Percentiles rank a stretch among this genome's conserved stretches.
Evolutionary conservation across 2,888 invertebrate genomes (phyloP).

Genomic region (Parapristionchus giblindavisi): DNA sequence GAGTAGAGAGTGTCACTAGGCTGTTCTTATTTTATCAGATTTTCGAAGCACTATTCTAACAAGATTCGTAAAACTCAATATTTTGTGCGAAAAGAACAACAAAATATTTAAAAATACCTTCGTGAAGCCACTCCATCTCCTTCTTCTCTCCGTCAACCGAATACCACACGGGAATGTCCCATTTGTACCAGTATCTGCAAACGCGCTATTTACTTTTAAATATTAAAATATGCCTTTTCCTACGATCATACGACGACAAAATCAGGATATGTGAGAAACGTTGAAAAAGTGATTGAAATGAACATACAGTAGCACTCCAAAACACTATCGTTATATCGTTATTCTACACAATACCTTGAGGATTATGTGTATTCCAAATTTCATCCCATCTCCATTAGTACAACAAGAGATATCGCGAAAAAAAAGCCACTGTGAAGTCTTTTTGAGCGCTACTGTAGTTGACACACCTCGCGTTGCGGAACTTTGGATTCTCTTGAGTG

Average conservation of each 20-base stretch:
- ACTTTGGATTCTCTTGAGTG: constrained; percentile 26
- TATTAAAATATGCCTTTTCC: too few species aligned
- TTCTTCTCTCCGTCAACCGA: constrained; percentile 34
- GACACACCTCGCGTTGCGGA: constrained; percentile 29
- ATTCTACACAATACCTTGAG: not conserved
- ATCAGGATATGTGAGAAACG: not conserved
- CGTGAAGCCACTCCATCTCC: constrained; percentile 35
- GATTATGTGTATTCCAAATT: not conserved
- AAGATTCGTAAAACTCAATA: too few species aligned
- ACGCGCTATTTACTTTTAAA: too few species aligned
- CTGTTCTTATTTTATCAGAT: too few species aligned
- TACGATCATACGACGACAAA: too few species aligned
- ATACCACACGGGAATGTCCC: constrained; percentile 68
- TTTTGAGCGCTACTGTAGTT: too few species aligned
- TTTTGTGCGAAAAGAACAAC: too few species aligned
- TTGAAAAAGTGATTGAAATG: not conserved
- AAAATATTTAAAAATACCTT: not conserved
- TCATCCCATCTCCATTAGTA: not conserved
- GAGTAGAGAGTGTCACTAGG: too few species aligned
- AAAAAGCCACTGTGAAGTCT: too few species aligned
- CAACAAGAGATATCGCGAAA: too few species aligned
- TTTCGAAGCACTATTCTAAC: too few species aligned
- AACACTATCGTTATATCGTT: not conserved
- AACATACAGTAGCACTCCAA: not conserved
- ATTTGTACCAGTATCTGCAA: constrained; percentile 58